Evolutionary conservation across 1,140 invertebrate species (phyloP).

Genomic region (Bombus affinis): DNA sequence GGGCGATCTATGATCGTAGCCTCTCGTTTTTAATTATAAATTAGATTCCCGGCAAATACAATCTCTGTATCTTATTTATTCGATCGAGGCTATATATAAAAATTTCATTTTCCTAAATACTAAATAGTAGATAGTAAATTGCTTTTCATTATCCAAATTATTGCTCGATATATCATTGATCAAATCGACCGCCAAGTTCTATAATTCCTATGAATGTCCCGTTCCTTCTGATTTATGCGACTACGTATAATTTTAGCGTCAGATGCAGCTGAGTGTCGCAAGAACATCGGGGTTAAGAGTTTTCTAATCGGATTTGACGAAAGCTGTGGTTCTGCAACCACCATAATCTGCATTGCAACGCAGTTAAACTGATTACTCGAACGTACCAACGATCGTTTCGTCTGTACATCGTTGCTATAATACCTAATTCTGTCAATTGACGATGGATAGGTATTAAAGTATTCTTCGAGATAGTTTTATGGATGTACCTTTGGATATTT

Average conservation of each 20-base stretch:
- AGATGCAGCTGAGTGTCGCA: background rate
- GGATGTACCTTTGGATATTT: no score
- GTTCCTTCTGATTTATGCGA: background rate
- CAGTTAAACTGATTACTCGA: constrained; percentile 67
- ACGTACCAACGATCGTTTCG: constrained; percentile 13
- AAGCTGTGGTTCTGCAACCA: constrained; percentile 43
- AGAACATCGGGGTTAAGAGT: constrained; percentile 54
- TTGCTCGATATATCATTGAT: background rate
- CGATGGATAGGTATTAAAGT: background rate
- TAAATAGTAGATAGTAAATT: no score
- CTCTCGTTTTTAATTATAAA: background rate
- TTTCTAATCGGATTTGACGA: constrained; percentile 68
- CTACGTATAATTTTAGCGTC: background rate
- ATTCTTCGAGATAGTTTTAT: background rate
- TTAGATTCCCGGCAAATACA: background rate
- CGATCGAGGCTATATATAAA: no score
- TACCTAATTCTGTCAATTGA: background rate
- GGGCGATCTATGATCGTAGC: background rate
- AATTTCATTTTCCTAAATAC: no score
- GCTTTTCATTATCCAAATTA: no score
- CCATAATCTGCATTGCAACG: constrained; percentile 62
- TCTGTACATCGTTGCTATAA: background rate
- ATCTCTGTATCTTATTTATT: background rate
- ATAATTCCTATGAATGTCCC: background rate
- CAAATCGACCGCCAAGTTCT: background rate